Base-by-base conservation (phyloP, 2,113 vertebrate species). In the Vombatus ursinus region DNA sequence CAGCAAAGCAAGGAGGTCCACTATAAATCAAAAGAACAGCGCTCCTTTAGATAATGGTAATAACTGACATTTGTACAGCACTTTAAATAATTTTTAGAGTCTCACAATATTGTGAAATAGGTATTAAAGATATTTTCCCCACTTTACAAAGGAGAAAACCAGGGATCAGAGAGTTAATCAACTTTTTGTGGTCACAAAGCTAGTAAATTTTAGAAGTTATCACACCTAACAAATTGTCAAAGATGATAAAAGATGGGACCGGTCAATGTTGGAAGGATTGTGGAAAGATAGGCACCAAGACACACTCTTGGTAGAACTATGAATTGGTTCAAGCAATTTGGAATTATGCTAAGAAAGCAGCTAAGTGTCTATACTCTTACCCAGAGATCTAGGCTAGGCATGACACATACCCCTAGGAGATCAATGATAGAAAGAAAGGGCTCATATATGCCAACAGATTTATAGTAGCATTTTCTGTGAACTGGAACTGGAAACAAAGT, bases 1-100 rank as follows among this genome's bases (percentile, higher is more conserved):
- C 98, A 99, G 98, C 11, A 99, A 98, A 94, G 99, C 99, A 94
- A 99, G 99, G 89, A 99, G 99, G 96, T 99, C 99, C 98, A 99
- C 99, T 99, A 98, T 90, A 98, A 98, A 98, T 92, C 51, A 98
- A 98, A 7, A 23, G 93, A 93, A 97, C 44, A 92, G 77, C 12
- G 11, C 57, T 68, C 57, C 28, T 31, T 68, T 37, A 68, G 57
- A 37, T 68, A 37, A 68, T 68, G 31, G 57, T 68, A 37, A 37
- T 68, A 68, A 68, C 57, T 68, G 57, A 68, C 57, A 68, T 68
- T 68, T 68, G 16, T 14, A 14, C 16, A 37, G 57, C 10, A 68
- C 57, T 68, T 37, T 14, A 37, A 3, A 68, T 28, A 37, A 68
- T 68, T 68, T 68, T 14, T 68, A 68, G 22, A 53, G 31, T 68